Base-by-base conservation (phyloP, 2,888 invertebrate species). In the Drosophila mettleri region DNA sequence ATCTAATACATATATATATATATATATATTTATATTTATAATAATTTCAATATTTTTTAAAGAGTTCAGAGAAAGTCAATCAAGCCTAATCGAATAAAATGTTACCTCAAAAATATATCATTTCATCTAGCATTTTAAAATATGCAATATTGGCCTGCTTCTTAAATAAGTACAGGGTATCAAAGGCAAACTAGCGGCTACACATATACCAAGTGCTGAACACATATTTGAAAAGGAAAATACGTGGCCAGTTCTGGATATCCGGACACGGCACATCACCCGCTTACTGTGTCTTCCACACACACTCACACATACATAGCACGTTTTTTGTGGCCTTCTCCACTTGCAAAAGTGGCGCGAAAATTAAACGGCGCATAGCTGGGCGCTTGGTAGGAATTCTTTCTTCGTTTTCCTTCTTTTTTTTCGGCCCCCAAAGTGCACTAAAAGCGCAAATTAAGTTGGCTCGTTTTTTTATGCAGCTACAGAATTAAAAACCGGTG, bases 211-310 rank as follows among this genome's bases (percentile, higher is more conserved):
- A 71, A 83, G 86, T 84, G 86, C 84, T 84, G 86, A 71, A 81
- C 86, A 83, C 84, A 86, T 83, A 86, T 83, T 83, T 83, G 86
- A 79, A 83, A 86, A 83, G 84, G 79, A 79, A 86, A 86, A 86
- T 86, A 83, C 83, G 84, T 86, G 86, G 78, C 64, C 77, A 61
- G 69, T 83, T 72, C 60, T 68, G 85, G 72, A 69, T 71, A 77
- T 67, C 71, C 67, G 79, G 69, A 76, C 60, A 74, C 55, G 78
- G 70, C 64, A 62, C 64, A 68, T 24, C 60, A 39, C 34, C 39
- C 68, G 36, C 39, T 24, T 27, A 24, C 29, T 31, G 33, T 27
- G 29, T 38, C 27, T 24, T 22, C 8, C 34, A 1, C 12, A 18
- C 31, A 16, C 27, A 49, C 39, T 9, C 36, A 55, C 57, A 63